A percentile compares a stretch with the other conserved stretches of the same genome.
Evolutionary conservation across 2,888 invertebrate genomes (phyloP).

Genomic region (Standfussiana lucernea): DNA sequence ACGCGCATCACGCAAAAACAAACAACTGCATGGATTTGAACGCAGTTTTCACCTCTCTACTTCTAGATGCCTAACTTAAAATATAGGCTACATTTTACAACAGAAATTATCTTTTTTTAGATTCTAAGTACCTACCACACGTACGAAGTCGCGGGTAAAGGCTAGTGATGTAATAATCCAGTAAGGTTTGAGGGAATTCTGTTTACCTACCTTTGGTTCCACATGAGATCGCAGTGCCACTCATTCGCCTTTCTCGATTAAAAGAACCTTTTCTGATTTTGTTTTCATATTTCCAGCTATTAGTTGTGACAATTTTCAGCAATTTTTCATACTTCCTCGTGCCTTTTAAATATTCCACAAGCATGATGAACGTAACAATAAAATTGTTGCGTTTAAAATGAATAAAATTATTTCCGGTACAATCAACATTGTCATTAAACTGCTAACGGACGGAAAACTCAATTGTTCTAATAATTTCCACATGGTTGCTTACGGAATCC

Average conservation of each 20-base stretch:
- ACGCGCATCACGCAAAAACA: no score
- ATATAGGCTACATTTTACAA: no score
- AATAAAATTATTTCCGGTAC: slow-evolving; percentile 24
- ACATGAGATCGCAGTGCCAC: neutral
- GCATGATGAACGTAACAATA: slow-evolving; percentile 13
- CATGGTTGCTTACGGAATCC: slow-evolving; percentile 1
- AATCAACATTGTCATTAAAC: slow-evolving; percentile 11
- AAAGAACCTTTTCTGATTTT: neutral
- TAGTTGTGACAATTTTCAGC: neutral
- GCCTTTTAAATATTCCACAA: neutral
- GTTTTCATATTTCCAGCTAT: neutral
- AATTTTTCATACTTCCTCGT: slow-evolving; percentile 7
- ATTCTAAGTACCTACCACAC: no score
- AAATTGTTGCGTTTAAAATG: slow-evolving; percentile 13
- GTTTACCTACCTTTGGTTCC: neutral
- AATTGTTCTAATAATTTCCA: slow-evolving; percentile 4
- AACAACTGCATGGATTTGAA: no score
- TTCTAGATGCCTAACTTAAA: no score
- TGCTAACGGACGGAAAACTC: neutral
- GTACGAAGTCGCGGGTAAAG: no score
- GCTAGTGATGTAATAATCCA: no score
- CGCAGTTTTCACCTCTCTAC: no score
- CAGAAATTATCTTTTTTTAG: no score
- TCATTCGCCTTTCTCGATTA: neutral
- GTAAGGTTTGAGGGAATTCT: neutral